Evolutionary conservation across 1,140 invertebrate species (phyloP).

Genomic region (Oncopodura yosiiana): DNA sequence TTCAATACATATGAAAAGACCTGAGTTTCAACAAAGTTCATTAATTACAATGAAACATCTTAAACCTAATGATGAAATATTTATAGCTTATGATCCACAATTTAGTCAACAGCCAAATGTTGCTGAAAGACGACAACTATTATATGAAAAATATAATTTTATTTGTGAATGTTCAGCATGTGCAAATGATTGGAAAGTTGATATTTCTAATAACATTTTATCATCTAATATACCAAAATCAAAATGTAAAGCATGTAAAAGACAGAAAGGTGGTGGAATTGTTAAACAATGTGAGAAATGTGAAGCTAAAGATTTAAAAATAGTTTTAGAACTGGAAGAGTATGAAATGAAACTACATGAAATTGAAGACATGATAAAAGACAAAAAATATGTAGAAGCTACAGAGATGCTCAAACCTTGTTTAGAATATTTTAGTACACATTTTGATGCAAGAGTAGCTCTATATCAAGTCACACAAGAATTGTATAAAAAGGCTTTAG

Average conservation of each 20-base stretch:
- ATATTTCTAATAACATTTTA: background rate
- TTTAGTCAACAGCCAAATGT: slow-evolving; percentile 1
- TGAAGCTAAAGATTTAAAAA: background rate
- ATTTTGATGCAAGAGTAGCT: slow-evolving; percentile 8
- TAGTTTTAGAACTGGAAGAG: background rate
- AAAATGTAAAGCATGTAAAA: too few species aligned
- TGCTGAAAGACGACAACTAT: slow-evolving; percentile 1
- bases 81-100: slow-evolving; percentile 20
- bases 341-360: slow-evolving; percentile 2
- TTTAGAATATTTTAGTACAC: slow-evolving; percentile 13
- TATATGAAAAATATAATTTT: slow-evolving; percentile 19
- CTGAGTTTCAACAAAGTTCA: slow-evolving; percentile 1
- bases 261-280: too few species aligned
- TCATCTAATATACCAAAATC: background rate
- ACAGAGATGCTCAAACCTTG: background rate
- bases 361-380: slow-evolving; percentile 3
- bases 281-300: background rate
- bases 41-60: slow-evolving; percentile 9
- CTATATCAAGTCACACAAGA: slow-evolving; percentile 14
- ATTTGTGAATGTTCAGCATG: slow-evolving; percentile 18
- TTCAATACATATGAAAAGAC: slow-evolving; percentile 3
- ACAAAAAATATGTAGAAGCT: background rate
- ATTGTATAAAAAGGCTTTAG: slow-evolving; percentile 18
- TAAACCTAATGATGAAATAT: slow-evolving; percentile 10
- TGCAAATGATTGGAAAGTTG: slow-evolving; percentile 1